Evolutionary conservation across 37 sponge, comb jelly and placozoan genomes (phyloP).

Genomic region (Axinella damicornis): DNA sequence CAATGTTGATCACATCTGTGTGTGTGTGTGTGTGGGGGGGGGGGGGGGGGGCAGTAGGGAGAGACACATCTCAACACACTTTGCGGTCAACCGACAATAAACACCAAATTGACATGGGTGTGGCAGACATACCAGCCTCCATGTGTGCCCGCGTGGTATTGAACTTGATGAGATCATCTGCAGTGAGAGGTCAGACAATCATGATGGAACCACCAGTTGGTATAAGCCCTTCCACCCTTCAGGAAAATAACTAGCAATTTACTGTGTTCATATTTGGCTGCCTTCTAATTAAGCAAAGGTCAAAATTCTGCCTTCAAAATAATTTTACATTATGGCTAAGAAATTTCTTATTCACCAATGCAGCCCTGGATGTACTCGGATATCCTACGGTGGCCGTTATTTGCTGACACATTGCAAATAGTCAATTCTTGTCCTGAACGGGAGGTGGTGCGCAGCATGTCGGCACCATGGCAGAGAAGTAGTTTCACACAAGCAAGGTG

Average conservation of each 20-base stretch:
- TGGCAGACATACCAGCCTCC: conserved; percentile 69
- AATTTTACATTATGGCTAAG: no score
- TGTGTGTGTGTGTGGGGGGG: neutral
- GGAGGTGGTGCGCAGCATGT: conserved; percentile 1
- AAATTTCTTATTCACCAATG: conserved; percentile 27
- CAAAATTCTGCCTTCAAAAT: no score
- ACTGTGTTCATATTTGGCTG: no score
- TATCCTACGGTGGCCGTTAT: conserved; percentile 20
- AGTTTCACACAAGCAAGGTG: conserved; percentile 52
- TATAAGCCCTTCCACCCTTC: no score
- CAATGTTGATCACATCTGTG: conserved; percentile 19
- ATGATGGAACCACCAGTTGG: no score
- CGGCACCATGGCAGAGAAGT: conserved; percentile 32
- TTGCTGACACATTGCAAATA: conserved; percentile 36
- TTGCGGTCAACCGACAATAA: no score
- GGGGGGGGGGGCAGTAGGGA: neutral
- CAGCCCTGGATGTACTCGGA: conserved; percentile 47
- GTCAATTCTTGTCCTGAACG: neutral
- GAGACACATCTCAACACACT: no score
- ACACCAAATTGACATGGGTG: no score
- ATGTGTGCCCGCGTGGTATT: conserved; percentile 46
- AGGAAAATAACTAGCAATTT: no score
- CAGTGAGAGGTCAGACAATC: no score
- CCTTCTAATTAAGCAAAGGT: no score
- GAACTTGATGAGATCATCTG: conserved; percentile 30